phyloP scores from a whole-genome alignment of 2,113 vertebrate species.

The Mesoclemmys tuberculata region DNA sequence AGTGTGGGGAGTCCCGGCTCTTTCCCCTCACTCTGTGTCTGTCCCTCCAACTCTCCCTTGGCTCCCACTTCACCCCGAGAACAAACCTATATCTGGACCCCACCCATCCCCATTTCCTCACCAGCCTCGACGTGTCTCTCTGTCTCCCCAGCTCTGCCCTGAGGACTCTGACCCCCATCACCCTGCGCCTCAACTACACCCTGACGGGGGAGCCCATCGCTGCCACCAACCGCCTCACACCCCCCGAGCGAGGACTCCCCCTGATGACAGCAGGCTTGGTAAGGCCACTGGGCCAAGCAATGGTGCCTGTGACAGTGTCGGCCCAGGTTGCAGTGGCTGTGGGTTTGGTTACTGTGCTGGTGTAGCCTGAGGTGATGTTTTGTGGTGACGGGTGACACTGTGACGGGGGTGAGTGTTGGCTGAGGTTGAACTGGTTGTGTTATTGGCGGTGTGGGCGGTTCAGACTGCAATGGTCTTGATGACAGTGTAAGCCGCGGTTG shows the following conservation, averaged over 20 bases:
- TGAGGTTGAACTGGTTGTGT: not conserved
- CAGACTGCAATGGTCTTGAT: not conserved
- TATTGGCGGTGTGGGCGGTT: not conserved
- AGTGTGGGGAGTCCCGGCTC: not conserved
- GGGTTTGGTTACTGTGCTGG: not conserved
- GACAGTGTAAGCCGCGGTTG: not conserved
- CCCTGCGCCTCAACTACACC: not conserved
- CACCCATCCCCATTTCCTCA: not conserved
- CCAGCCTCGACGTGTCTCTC: not conserved
- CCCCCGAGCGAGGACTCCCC: not conserved
- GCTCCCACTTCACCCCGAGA: not conserved
- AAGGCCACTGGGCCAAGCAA: not conserved
- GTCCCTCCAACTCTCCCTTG: not conserved
- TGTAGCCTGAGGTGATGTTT: not conserved
- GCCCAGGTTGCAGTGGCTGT: not conserved
- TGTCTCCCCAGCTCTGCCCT: not conserved
- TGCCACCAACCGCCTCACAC: rapidly evolving
- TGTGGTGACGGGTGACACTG: not conserved
- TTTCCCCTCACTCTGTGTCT: not conserved
- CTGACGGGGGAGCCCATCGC: not conserved
- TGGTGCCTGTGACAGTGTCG: not conserved
- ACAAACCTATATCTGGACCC: not conserved
- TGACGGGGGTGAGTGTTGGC: not conserved
- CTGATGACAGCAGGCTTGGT: not conserved
- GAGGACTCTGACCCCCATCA: not conserved